phyloP scores from a whole-genome alignment of 1,140 invertebrate genomes.

The Oncopeltus fasciatus region DNA sequence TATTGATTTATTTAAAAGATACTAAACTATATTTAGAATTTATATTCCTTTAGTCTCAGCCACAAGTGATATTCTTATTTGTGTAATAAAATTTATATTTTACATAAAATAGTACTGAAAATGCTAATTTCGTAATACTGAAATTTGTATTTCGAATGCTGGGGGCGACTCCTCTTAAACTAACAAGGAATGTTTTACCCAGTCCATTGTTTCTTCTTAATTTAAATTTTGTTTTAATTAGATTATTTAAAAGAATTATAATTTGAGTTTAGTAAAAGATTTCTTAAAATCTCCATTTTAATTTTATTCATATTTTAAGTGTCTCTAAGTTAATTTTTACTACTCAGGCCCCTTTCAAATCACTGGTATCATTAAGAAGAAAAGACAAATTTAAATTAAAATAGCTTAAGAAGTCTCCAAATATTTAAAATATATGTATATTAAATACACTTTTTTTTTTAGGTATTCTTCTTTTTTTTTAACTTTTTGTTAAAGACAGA shows the following conservation, averaged over 20 bases:
- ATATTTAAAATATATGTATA: background rate
- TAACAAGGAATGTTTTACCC: background rate
- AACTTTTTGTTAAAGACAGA: background rate
- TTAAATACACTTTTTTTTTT: background rate
- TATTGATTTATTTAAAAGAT: no score
- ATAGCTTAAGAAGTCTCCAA: background rate
- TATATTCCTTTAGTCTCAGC: no score
- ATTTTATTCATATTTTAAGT: background rate
- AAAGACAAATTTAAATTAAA: background rate
- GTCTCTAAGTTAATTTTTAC: background rate
- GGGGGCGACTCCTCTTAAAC: no score
- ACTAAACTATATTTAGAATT: no score
- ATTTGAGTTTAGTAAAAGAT: background rate
- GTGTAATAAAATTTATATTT: no score
- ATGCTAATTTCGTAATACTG: no score
- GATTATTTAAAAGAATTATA: no score
- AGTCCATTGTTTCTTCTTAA: background rate
- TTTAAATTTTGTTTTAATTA: background rate
- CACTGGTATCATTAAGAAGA: background rate
- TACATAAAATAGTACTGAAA: no score
- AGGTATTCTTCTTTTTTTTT: background rate
- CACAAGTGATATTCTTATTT: no score
- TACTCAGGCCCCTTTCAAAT: conserved; percentile 4
- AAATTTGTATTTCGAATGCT: no score
- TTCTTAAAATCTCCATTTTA: background rate